Percentiles rank a stretch among this genome's conserved stretches.
Evolutionary conservation across 2,888 invertebrate species (phyloP).

Genomic region (Sarcophaga subvicina): DNA sequence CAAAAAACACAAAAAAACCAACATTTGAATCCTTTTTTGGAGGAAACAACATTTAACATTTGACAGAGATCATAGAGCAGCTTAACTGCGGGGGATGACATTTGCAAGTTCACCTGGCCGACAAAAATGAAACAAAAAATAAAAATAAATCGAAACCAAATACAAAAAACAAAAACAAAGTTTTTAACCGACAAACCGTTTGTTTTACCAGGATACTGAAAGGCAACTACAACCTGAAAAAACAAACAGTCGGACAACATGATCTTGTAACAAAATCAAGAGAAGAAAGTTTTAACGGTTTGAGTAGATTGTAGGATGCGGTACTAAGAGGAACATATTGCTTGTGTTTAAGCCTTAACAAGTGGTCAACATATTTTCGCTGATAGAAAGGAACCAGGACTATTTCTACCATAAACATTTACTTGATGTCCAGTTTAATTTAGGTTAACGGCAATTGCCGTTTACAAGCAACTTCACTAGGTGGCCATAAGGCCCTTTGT

Average conservation of each 20-base stretch:
- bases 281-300: neutral
- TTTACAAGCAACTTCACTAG: no score
- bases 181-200: conserved; percentile 58
- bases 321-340: no score
- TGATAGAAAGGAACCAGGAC: no score
- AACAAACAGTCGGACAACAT: conserved; percentile 40
- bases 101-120: conserved; percentile 69
- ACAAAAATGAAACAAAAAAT: conserved; percentile 37
- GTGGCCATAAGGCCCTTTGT: no score
- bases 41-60: conserved; percentile 67
- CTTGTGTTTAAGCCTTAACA: no score
- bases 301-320: no score
- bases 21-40: conserved; percentile 38
- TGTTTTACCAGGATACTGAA: conserved; percentile 52
- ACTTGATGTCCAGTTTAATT: no score
- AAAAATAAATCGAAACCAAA: conserved; percentile 26
- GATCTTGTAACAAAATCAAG: conserved; percentile 20
- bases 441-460: no score
- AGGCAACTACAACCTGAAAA: neutral
- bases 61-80: conserved; percentile 69
- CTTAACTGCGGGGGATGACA: conserved; percentile 70
- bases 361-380: no score
- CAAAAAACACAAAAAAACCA: conserved; percentile 26
- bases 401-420: no score
- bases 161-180: conserved; percentile 31